Base-by-base conservation (phyloP, 2,797 vertebrate species). In the Malurus leucopterus region DNA sequence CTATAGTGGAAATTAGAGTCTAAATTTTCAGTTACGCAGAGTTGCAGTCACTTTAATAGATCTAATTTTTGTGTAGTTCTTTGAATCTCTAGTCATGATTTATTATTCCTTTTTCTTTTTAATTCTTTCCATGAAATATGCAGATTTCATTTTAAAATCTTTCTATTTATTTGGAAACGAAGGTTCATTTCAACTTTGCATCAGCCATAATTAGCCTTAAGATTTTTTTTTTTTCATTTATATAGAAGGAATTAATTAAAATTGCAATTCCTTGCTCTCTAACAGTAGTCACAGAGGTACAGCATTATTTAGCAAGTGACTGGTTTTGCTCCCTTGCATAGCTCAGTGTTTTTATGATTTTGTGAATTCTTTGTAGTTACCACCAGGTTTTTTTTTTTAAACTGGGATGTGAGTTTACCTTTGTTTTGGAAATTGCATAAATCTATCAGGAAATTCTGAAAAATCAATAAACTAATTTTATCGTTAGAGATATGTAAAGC, bases 381-480 rank as follows among this genome's bases (percentile, higher is more conserved):
- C 95, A 96, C 29, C 87, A 91, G 85, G 67, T 21, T 11, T 36
- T 36, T 13, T 91, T 93, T 70, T 93, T 76, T 95, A 73, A 93
- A 93, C 91, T 91, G 90, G 75, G 95, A 96, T 93, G 92, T 93
- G 93, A 97, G 95, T 95, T 96, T 95, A 97, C 93, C 95, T 97
- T 97, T 95, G 95, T 97, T 97, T 96, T 96, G 96, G 96, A 97
- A 96, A 97, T 96, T 96, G 96, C 97, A 97, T 98, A 97, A 98
- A 98, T 98, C 97, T 97, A 98, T 98, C 96, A 97, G 94, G 93
- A 97, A 96, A 97, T 97, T 97, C 90, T 93, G 85, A 94, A 95
- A 98, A 98, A 98, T 98, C 97, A 98, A 98, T 98, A 98, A 98
- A 98, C 97, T 97, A 94, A 96, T 98, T 98, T 98, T 97, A 97